phyloP scores from a whole-genome alignment of 2,888 invertebrate species.

The Mylabris sibirica region DNA sequence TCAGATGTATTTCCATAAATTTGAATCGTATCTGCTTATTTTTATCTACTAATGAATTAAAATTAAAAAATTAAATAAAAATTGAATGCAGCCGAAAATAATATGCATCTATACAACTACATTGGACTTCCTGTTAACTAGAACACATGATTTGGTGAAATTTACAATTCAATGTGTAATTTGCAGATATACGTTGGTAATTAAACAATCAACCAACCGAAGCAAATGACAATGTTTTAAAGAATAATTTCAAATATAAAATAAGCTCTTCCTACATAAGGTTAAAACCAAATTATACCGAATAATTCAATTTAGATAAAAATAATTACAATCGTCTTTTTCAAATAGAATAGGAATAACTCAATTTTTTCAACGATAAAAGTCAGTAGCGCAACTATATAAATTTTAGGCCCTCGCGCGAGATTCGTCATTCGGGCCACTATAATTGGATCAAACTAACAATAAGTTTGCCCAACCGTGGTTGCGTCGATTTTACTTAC shows the following conservation, averaged over 20 bases:
- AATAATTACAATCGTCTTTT: neutral
- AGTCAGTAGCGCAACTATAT: too few species aligned
- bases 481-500: too few species aligned
- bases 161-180: slow-evolving; percentile 27
- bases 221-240: slow-evolving; percentile 20
- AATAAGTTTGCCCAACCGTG: too few species aligned
- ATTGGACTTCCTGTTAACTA: slow-evolving; percentile 31
- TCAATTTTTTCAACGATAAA: slow-evolving; percentile 21
- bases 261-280: neutral
- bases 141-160: slow-evolving; percentile 32
- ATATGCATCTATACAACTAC: slow-evolving; percentile 27
- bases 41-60: neutral
- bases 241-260: slow-evolving; percentile 16
- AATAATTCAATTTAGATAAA: neutral
- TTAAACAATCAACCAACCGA: slow-evolving; percentile 28
- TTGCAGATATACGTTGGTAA: slow-evolving; percentile 27
- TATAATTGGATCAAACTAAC: too few species aligned
- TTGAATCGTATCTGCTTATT: neutral
- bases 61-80: neutral
- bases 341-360: slow-evolving; percentile 19
- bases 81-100: slow-evolving; percentile 5
- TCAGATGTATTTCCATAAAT: neutral
- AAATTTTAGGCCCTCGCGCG: too few species aligned
- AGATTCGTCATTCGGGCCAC: too few species aligned
- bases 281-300: neutral